Evolutionary conservation across 2,888 invertebrate species (phyloP), one percentile per base, ranked within the genome.

Genomic region (Dusona sp.): DNA sequence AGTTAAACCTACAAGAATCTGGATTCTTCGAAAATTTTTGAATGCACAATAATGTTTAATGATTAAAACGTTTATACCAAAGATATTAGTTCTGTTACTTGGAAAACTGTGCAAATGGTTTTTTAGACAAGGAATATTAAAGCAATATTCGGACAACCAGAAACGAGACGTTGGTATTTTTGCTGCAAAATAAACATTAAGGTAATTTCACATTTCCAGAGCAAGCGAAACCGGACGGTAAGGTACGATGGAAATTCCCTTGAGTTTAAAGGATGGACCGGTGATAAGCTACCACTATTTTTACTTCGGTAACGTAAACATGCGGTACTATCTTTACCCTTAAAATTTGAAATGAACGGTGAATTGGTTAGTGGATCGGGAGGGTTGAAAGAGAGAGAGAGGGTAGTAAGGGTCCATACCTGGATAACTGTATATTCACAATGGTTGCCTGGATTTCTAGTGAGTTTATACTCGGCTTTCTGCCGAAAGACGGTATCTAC

Each of bases 361-460:
- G 38, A 22, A 57, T 25, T 78, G 51, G 38, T 16, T 13, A 61
- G 61, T 61, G 29, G 16, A 61, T 61, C 16, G 65, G 33, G 13
- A 16, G 19, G 13, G n/a, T 33, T 51, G 33, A 45, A 9, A 77
- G 48, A 48, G 42, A 11, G 36, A 79, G 70, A 61, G 33, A 33
- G 36, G 4, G 33, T 48, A 25, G n/a, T 54, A 11, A 54, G 38
- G 19, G n/a, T 73, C 11, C 36, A 16, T 70, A 64, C 33, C 38
- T 25, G 54, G 38, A 73, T 73, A 54, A 64, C 25, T 51, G 22
- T 80, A 64, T 36, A 68, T 65, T 33, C 4, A 22, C 38, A 36
- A 79, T 68, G 48, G 51, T 54, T 72, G 64, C 42, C 57, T 81
- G 65, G 42, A 22, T 74, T 81, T 70, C 48, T 38, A 25, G 70